These are phyloP conservation scores for Hestina assimilis DNA, from an alignment of 1,140 invertebrate species.

Conservation along the genomic window DNA sequence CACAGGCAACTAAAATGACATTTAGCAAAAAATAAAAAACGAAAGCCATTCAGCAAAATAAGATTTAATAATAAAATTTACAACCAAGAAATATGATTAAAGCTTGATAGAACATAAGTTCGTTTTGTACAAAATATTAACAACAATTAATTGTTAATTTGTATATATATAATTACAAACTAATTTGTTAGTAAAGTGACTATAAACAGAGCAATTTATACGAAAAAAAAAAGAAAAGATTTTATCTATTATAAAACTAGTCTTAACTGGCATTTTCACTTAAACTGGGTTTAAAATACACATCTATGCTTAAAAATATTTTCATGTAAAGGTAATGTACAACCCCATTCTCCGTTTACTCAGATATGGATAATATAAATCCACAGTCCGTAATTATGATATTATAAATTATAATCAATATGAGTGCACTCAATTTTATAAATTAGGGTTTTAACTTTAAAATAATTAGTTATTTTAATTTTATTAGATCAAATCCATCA, in stretches of 20 bases:
- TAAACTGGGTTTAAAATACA: neutral
- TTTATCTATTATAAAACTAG: neutral
- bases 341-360: too few relatives aligned
- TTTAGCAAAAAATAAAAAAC: constrained; percentile 57
- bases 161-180: constrained; percentile 4
- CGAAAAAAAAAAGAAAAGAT: neutral
- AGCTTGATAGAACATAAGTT: constrained; percentile 69
- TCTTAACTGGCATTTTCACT: neutral
- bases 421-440: too few relatives aligned
- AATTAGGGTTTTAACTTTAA: too few relatives aligned
- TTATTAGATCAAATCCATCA: too few relatives aligned
- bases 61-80: constrained; percentile 76
- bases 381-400: too few relatives aligned
- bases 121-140: constrained; percentile 59
- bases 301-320: neutral
- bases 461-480: too few relatives aligned
- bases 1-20: constrained; percentile 52
- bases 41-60: constrained; percentile 70
- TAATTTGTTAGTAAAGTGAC: neutral
- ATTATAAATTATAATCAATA: too few relatives aligned
- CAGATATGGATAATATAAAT: too few relatives aligned
- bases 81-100: constrained; percentile 72
- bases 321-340: neutral
- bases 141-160: constrained; percentile 11
- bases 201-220: neutral